Base-by-base conservation (phyloP, 1,140 invertebrate species). In the Oscheius sp. region DNA sequence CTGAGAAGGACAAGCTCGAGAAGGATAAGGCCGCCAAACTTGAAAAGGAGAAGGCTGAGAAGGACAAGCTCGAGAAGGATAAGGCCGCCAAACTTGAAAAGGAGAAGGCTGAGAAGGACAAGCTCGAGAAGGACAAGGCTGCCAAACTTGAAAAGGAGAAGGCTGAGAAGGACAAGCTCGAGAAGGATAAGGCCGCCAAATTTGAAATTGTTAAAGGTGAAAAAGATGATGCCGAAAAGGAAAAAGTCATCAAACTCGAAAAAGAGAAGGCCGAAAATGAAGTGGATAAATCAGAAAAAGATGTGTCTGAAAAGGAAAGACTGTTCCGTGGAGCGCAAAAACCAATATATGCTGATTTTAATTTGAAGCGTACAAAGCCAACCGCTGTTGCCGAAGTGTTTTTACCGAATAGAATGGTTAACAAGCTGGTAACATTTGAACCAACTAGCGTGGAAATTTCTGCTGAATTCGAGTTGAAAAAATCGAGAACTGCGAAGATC, bases 401-500 rank as follows among this genome's bases (percentile, higher is more conserved):
- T 4, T 55, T 15, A 26, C 49, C 49, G 23, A 55, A 55, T 26
- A 7, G 49, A 4, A 55, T 55, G 49, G 49, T 55, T 55, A 4
- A 15, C 4, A 23, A 13, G 4, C 23, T 58, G 32, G 32, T 7
- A 26, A 31, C 49, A 2, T 31, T 68, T 18, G 71, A 66, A 20
- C 62, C 63, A 2, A 36, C 46, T 4, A 49, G 36, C 26, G 10
- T 59, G 18, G 68, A 62, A 61, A 58, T 70, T 2, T 38, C 26
- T 31, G 23, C n/a, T 46, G 29, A 61, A 7, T 23, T 13, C 23
- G 28, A 26, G 15, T 65, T 73, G 29, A 45, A 58, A 0, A 73
- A 73, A 61, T 42, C 67, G 23, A n/a, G 71, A 26, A 66, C 63
- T 10, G 62, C 45, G 4, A 73, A 73, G 23, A 67, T 73, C 20